Evolutionary conservation across 2,797 vertebrate genomes (phyloP), one percentile per base, ranked within the genome.

Genomic region (Tapera naevia): DNA sequence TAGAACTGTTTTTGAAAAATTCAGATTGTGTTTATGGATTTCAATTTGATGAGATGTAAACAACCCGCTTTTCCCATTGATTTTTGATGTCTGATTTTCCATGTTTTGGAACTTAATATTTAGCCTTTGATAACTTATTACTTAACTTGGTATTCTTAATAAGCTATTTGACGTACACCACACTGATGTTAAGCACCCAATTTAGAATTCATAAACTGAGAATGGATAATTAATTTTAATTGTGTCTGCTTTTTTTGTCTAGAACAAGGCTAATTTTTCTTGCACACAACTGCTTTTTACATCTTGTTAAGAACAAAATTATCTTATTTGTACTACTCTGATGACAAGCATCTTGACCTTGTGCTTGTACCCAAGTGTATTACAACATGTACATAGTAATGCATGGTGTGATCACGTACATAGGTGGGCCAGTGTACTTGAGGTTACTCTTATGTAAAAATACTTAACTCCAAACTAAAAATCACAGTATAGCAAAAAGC

Each of bases 391-490:
- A n/a, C 3, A 22, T 19, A 54, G 10, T 79, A 10, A 3, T 78
- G 32, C 0, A 0, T 54, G 27, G 8, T 8, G 8, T 23, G 13
- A 14, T 86, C 28, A 18, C 3, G 4, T 30, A 7, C 23, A 25
- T 35, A 53, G 16, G 14, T 67, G 50, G 17, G 10, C 53, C 17
- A 10, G 0, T 56, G 19, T 79, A 41, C 28, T 19, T 48, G 32
- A 60, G 17, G 10, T 58, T 74, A 22, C 33, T 64, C 1, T 43
- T 64, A 24, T 1, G 1, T 66, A n/a, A 74, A 91, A 91, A 28
- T 35, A 45, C 5, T 25, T 6, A 51, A 33, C 9, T 89, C 33
- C 33, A 1, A 73, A 69, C 23, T 83, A 11, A 75, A 64, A 64
- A 67, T 45, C 37, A 43, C 1, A 2, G 19, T 32, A 11, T 17